phyloP scores from a whole-genome alignment of 2,113 vertebrate species.

The Ranitomeya imitator region DNA sequence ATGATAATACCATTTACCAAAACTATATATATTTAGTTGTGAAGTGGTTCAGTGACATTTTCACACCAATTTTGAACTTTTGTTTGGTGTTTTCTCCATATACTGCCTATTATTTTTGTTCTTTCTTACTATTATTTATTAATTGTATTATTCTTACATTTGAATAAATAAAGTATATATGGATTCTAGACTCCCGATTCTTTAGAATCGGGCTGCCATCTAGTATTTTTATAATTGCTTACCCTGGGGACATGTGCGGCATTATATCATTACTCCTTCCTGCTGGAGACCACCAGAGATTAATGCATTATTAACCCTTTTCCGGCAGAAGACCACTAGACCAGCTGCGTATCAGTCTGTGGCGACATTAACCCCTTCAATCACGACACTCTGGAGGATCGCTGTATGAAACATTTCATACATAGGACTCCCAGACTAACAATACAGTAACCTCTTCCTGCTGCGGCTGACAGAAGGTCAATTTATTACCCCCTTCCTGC shows the following conservation, averaged over 20 bases:
- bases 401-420: background rate
- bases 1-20: too few species aligned
- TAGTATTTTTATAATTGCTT: slow-evolving; percentile 20
- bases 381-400: slow-evolving; percentile 32
- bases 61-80: too few species aligned
- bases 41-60: too few species aligned
- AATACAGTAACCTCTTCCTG: slow-evolving; percentile 44
- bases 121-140: too few species aligned
- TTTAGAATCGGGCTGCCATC: too few species aligned
- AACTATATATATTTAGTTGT: too few species aligned
- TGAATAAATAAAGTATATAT: too few species aligned
- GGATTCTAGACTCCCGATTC: too few species aligned
- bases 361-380: slow-evolving; percentile 28
- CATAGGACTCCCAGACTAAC: slow-evolving; percentile 16
- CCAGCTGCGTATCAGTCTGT: slow-evolving; percentile 23
- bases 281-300: slow-evolving; percentile 22
- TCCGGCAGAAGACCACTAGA: slow-evolving; percentile 1
- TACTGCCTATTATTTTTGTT: too few species aligned
- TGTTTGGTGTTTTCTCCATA: too few species aligned
- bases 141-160: too few species aligned
- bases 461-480: slow-evolving; percentile 15
- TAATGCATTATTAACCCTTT: slow-evolving; percentile 45
- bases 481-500: slow-evolving; percentile 46
- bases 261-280: slow-evolving; percentile 30
- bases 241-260: background rate